phyloP scores from a whole-genome alignment of 2,797 vertebrate species.

The Lagocephalus sceleratus region DNA sequence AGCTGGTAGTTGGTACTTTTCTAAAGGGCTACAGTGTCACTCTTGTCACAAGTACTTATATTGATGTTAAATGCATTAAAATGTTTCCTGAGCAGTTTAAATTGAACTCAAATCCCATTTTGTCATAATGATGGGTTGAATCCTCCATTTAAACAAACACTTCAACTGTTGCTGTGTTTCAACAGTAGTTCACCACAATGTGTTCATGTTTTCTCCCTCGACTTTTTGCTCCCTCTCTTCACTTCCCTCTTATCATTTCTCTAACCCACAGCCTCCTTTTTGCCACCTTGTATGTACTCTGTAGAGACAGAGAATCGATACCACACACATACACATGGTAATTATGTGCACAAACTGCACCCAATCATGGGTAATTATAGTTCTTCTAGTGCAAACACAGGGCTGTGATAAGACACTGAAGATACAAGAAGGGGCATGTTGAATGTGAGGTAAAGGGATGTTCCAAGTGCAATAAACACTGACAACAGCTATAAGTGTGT shows the following conservation, averaged over 20 bases:
- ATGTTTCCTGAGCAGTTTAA: no score
- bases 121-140: no score
- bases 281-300: conserved; percentile 1
- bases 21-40: no score
- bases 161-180: no score
- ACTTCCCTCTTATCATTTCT: not conserved
- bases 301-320: not conserved
- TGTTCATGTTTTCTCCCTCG: no score
- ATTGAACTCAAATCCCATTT: no score
- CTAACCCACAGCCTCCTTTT: conserved; percentile 2
- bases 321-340: conserved; percentile 16
- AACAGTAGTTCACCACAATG: no score
- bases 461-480: conserved; percentile 1
- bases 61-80: no score
- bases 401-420: conserved; percentile 7
- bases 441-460: not conserved
- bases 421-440: not conserved
- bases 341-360: conserved; percentile 35
- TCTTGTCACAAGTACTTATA: no score
- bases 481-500: no score
- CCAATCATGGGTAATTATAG: conserved; percentile 46
- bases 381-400: conserved; percentile 20
- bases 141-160: no score
- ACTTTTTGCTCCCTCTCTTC: not conserved
- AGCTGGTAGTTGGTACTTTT: no score